Conservation (phyloP, 2,888 invertebrate genomes). For the Cephus nigrinus region DNA sequence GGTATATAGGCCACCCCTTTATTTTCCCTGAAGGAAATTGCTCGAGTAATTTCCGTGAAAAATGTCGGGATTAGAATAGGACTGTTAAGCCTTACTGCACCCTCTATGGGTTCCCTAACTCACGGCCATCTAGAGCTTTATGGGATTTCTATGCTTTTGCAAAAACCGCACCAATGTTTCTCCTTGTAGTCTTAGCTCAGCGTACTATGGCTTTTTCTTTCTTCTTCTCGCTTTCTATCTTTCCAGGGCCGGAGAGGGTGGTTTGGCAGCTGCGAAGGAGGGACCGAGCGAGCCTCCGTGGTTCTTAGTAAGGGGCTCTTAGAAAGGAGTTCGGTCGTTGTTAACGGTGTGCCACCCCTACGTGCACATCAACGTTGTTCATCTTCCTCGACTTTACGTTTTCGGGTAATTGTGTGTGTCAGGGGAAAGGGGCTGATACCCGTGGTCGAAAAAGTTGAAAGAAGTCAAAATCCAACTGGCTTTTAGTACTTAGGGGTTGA, state of each 20-base stretch:
- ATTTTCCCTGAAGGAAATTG: slow-evolving; percentile 34
- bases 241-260: background rate
- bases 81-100: slow-evolving; percentile 9
- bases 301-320: background rate
- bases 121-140: background rate
- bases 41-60: slow-evolving; percentile 45
- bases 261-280: background rate
- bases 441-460: background rate
- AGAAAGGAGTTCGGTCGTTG: background rate
- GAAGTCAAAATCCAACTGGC: background rate
- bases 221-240: background rate
- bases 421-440: background rate
- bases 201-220: background rate
- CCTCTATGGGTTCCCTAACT: background rate
- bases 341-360: background rate
- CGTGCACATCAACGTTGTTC: background rate
- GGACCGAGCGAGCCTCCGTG: background rate
- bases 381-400: background rate
- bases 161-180: background rate
- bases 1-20: slow-evolving; percentile 9
- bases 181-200: background rate
- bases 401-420: background rate
- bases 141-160: background rate
- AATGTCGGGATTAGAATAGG: slow-evolving; percentile 35
- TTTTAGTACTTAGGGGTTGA: slow-evolving; percentile 27